These are phyloP conservation scores for Stegostoma tigrinum DNA, from an alignment of 2,113 vertebrate genomes.

Conservation along the genomic window DNA sequence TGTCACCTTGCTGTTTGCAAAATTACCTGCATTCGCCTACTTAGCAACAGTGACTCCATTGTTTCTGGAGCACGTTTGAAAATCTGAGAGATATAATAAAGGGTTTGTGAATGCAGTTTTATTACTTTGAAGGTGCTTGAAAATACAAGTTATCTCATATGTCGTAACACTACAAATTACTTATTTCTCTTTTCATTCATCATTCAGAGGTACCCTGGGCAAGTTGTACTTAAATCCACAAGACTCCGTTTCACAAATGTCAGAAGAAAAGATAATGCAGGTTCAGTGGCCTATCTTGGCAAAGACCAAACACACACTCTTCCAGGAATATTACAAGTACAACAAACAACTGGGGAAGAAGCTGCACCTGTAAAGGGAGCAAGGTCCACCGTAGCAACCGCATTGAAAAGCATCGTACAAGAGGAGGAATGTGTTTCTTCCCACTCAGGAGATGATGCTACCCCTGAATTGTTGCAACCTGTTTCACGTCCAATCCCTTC, in stretches of 20 bases:
- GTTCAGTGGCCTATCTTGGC: conserved; percentile 40
- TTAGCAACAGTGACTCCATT: background rate
- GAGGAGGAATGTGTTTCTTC: conserved; percentile 54
- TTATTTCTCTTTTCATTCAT: conserved; percentile 38
- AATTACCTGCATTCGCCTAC: background rate
- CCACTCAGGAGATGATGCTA: conserved; percentile 46
- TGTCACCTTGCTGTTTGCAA: background rate
- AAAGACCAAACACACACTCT: conserved; percentile 55
- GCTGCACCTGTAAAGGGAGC: conserved; percentile 47
- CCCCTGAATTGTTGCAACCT: conserved; percentile 48
- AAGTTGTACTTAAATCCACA: conserved; percentile 88
- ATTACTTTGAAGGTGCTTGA: background rate
- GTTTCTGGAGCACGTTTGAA: background rate
- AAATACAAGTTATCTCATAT: background rate
- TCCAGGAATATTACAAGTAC: conserved; percentile 59
- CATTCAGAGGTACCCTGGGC: conserved; percentile 80
- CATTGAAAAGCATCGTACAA: background rate
- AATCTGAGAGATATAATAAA: background rate
- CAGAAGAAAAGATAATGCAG: conserved; percentile 58
- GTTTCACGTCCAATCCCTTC: conserved; percentile 51
- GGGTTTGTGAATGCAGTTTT: background rate
- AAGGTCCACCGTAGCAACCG: conserved; percentile 1
- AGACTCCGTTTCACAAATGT: conserved; percentile 64
- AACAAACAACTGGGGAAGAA: conserved; percentile 50
- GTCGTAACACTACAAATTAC: background rate